Conservation (phyloP, 1,140 invertebrate genomes). For the Oryzaephilus surinamensis region DNA sequence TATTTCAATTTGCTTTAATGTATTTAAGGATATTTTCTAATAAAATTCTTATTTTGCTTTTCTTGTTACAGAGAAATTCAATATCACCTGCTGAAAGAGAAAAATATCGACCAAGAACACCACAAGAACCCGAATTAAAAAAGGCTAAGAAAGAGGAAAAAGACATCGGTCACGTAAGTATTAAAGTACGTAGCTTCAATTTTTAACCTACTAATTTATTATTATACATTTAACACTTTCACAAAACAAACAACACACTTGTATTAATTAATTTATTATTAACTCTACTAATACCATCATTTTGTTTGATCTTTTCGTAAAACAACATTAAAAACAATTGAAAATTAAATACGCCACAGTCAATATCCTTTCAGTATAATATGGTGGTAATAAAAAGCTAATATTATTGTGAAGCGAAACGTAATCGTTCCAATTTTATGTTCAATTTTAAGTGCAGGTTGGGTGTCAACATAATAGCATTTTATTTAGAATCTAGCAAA, state of each 20-base stretch:
- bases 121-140: conserved; percentile 53
- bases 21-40: too few species aligned
- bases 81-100: conserved; percentile 84
- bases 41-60: too few species aligned
- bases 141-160: conserved; percentile 73
- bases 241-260: neutral
- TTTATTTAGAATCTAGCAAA: too few species aligned
- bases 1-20: too few species aligned
- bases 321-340: too few species aligned
- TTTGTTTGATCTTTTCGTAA: too few species aligned
- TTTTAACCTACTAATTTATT: conserved; percentile 9
- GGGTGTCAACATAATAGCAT: too few species aligned
- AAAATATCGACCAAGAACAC: conserved; percentile 66
- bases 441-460: conserved; percentile 5
- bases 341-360: too few species aligned
- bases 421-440: conserved; percentile 2
- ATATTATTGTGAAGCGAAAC: neutral
- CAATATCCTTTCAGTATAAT: too few species aligned
- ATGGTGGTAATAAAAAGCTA: conserved; percentile 3
- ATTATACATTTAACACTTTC: neutral
- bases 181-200: conserved; percentile 30
- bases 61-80: conserved; percentile 51
- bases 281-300: too few species aligned
- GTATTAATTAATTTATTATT: too few species aligned
- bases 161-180: conserved; percentile 70